These are phyloP conservation scores for Sebastes miniatus DNA, from an alignment of 2,797 vertebrate genomes.

Conservation along the genomic window DNA sequence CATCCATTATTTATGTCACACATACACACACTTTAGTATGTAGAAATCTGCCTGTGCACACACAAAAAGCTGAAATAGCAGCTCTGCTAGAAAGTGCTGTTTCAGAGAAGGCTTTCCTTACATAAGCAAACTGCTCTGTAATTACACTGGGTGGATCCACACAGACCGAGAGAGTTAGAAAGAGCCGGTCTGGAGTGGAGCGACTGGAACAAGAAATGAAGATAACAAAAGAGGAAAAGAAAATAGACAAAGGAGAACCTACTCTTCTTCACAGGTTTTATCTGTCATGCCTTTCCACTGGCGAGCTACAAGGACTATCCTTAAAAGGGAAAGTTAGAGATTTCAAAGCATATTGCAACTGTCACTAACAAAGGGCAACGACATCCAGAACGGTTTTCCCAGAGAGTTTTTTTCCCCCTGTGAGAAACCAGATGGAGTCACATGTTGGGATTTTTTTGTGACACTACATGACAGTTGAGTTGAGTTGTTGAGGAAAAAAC, in stretches of 20 bases:
- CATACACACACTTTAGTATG: constrained; percentile 14
- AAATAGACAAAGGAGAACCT: not conserved
- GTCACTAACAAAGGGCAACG: constrained; percentile 38
- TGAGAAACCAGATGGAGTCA: constrained; percentile 62
- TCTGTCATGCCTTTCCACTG: constrained; percentile 7
- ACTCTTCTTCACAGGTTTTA: constrained; percentile 21
- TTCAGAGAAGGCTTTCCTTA: constrained; percentile 77
- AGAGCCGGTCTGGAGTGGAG: constrained; percentile 36
- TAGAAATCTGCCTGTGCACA: constrained; percentile 44
- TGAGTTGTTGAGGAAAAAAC: not conserved
- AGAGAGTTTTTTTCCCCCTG: constrained; percentile 45
- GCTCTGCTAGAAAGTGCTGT: constrained; percentile 75
- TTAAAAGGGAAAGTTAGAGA: constrained; percentile 51
- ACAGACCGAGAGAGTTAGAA: constrained; percentile 46
- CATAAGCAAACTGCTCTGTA: constrained; percentile 83
- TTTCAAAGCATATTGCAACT: constrained; percentile 42
- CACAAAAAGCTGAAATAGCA: constrained; percentile 70
- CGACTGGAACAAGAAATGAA: constrained; percentile 18
- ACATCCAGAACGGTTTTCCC: constrained; percentile 57
- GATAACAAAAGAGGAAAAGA: constrained; percentile 9
- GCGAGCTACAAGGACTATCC: not conserved
- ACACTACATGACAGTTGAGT: constrained; percentile 18
- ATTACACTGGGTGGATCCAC: constrained; percentile 83
- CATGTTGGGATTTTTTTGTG: constrained; percentile 37
- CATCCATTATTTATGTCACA: constrained; percentile 3